Conservation (phyloP, 1,140 invertebrate genomes). For the Paraescarpia echinospica region DNA sequence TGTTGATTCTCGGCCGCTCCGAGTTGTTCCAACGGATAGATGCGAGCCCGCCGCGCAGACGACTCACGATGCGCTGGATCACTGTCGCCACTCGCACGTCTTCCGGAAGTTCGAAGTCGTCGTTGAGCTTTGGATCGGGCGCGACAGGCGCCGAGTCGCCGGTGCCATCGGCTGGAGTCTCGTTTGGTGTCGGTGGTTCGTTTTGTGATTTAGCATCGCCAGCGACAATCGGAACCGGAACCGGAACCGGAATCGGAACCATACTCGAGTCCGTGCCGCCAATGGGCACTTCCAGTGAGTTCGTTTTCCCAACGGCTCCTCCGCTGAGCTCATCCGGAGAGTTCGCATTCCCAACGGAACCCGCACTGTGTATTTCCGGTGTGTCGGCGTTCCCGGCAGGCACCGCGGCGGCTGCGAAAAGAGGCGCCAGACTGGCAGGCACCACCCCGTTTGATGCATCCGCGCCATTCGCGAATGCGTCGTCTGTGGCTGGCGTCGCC, state of each 20-base stretch:
- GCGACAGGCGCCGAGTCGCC: no score
- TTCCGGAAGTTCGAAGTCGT: slow-evolving; percentile 13
- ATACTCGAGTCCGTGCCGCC: neutral
- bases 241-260: neutral
- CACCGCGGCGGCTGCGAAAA: no score
- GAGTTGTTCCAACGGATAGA: slow-evolving; percentile 8
- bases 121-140: neutral
- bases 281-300: neutral
- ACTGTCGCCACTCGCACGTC: slow-evolving; percentile 7
- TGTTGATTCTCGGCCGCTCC: neutral
- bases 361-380: no score
- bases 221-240: neutral
- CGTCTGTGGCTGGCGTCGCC: neutral
- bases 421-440: neutral
- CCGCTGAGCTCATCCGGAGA: neutral
- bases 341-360: neutral
- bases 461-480: neutral
- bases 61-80: slow-evolving; percentile 9
- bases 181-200: no score
- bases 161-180: neutral
- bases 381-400: no score
- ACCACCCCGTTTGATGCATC: neutral
- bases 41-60: neutral
- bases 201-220: neutral
- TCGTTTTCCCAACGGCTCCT: neutral